These are phyloP conservation scores for Lepas anatifera DNA, from an alignment of 2,888 invertebrate species.

Conservation along the genomic window DNA sequence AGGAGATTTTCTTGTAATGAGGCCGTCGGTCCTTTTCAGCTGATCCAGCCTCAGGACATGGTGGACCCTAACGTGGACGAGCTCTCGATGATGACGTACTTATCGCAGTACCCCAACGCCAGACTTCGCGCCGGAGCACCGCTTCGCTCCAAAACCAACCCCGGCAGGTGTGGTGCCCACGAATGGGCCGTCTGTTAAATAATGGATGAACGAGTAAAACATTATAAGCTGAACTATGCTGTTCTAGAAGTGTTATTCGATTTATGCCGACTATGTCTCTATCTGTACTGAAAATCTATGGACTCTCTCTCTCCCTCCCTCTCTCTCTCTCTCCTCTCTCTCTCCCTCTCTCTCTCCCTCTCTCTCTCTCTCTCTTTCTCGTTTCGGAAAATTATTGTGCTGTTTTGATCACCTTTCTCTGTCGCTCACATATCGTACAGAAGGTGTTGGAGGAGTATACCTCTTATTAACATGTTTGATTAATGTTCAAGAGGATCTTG, in stretches of 20 bases:
- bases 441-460: too few species aligned
- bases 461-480: too few species aligned
- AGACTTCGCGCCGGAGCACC: constrained; percentile 71
- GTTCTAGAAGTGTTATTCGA: too few species aligned
- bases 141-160: constrained; percentile 60
- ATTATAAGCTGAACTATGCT: too few species aligned
- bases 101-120: constrained; percentile 80
- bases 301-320: not conserved
- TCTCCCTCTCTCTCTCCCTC: not conserved
- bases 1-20: too few species aligned
- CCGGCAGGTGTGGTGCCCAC: constrained; percentile 49
- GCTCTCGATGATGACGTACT: constrained; percentile 86
- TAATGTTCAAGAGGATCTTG: too few species aligned
- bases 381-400: too few species aligned
- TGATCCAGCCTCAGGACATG: constrained; percentile 81
- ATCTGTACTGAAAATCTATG: not conserved
- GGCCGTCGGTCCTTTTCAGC: too few species aligned
- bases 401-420: too few species aligned
- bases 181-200: not conserved
- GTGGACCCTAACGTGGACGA: constrained; percentile 84
- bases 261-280: not conserved
- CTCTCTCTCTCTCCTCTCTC: not conserved
- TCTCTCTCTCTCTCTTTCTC: not conserved
- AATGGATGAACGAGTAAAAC: too few species aligned
- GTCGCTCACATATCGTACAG: too few species aligned